Base-by-base conservation (phyloP, 2,797 vertebrate genomes). In the Holocentrus rufus region DNA sequence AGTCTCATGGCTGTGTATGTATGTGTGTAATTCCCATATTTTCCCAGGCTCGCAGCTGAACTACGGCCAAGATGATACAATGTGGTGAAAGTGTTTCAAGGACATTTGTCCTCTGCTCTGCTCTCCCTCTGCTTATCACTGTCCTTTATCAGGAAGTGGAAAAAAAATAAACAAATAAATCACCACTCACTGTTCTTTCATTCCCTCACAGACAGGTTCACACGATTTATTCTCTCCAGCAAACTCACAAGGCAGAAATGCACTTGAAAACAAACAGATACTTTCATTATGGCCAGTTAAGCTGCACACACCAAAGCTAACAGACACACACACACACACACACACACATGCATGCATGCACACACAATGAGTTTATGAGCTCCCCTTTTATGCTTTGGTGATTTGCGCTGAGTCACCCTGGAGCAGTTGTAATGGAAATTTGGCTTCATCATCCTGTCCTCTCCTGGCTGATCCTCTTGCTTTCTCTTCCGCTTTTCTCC, bases 141-240 rank as follows among this genome's bases (percentile, higher is more conserved):
- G n/a, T 58, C 54, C 30, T 77, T 59, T 30, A 56, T 85, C 74
- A n/a, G 55, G 7, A 30, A 60, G 9, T 74, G 27, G 77, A 39
- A 9, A 54, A 60, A 69, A 2, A 27, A 27, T 27, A 27, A 27
- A 27, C 4, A 27, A 27, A 27, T 27, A 27, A 65, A 68, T 65
- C 55, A 25, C 47, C 11, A 5, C 22, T 61, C 20, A 1, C 30
- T 50, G 14, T 47, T 13, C 42, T 8, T 31, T 59, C 56, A 60
- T 42, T 60, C 13, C 36, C 27, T 27, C 55, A 46, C 31, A 69
- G 2, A 23, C n/a, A 30, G 6, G 25, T 60, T 36, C 27, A 1
- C 25, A 54, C 53, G 14, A 18, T 57, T 18, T 34, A 31, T 34
- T 54, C 8, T 53, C 57, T 59, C 15, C 34, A 2, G 8, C 9